A percentile compares a stretch with the other conserved stretches of the same genome.
Conservation (phyloP, 2,888 invertebrate species). For the Mesorhabditis spiculigera region DNA sequence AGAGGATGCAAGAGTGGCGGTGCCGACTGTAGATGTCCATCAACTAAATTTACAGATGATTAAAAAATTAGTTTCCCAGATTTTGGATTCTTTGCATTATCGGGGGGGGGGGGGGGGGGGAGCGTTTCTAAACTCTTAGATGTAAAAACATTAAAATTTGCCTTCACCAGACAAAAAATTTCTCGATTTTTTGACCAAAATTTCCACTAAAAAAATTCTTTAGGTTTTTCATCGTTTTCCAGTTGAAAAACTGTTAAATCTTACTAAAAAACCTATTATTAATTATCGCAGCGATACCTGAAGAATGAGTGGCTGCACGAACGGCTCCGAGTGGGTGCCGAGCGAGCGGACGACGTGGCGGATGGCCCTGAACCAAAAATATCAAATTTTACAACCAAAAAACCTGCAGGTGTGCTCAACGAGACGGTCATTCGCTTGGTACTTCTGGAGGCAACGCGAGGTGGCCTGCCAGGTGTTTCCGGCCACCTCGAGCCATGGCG, state of each 20-base stretch:
- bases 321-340: conserved; percentile 72
- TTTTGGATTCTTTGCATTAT: no score
- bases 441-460: conserved; percentile 10
- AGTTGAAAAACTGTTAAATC: no score
- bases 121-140: no score
- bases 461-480: conserved; percentile 8
- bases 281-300: conserved; percentile 66
- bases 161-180: no score
- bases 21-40: conserved; percentile 72
- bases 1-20: conserved; percentile 81
- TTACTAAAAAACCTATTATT: background rate
- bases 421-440: conserved; percentile 64
- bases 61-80: no score
- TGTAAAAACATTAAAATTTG: no score
- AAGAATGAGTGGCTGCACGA: conserved; percentile 78
- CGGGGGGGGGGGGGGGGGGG: no score
- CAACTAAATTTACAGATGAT: conserved; percentile 63
- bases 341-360: conserved; percentile 72
- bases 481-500: conserved; percentile 15
- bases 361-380: background rate
- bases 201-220: no score
- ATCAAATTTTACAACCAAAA: background rate
- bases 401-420: conserved; percentile 87
- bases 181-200: no score
- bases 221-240: no score